These are phyloP conservation scores for Heteronetta atricapilla DNA, from an alignment of 2,113 vertebrate genomes.

Conservation along the genomic window DNA sequence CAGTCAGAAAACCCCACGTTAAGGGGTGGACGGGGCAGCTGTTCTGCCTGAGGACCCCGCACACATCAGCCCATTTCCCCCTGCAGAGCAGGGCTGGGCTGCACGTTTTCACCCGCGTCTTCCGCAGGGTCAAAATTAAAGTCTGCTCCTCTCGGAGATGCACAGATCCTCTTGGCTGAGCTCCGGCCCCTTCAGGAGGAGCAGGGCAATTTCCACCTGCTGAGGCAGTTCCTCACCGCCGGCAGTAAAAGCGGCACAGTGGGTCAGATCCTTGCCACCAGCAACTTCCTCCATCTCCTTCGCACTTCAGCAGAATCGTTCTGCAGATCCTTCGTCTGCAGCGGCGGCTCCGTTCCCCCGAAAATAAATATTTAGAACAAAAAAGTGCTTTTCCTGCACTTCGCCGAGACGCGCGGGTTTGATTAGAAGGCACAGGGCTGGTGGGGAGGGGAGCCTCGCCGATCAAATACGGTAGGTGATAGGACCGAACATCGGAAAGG, in stretches of 20 bases:
- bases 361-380: not conserved
- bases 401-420: not conserved
- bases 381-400: slow-evolving; percentile 18
- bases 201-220: not conserved
- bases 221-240: not conserved
- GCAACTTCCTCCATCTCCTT: not conserved
- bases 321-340: not conserved
- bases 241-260: not conserved
- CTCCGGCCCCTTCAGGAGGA: not conserved
- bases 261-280: not conserved
- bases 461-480: not conserved
- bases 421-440: not conserved
- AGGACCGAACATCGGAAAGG: not conserved
- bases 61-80: not conserved
- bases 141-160: not conserved
- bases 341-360: not conserved
- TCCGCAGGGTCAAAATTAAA: not conserved
- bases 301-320: not conserved
- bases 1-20: not conserved
- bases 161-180: not conserved
- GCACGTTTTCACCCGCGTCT: not conserved
- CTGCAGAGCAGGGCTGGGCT: not conserved
- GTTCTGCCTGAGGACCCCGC: not conserved
- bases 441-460: not conserved
- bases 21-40: not conserved